These are phyloP conservation scores for Trichomycterus rosablanca DNA, from an alignment of 2,113 vertebrate species.

Conservation along the genomic window DNA sequence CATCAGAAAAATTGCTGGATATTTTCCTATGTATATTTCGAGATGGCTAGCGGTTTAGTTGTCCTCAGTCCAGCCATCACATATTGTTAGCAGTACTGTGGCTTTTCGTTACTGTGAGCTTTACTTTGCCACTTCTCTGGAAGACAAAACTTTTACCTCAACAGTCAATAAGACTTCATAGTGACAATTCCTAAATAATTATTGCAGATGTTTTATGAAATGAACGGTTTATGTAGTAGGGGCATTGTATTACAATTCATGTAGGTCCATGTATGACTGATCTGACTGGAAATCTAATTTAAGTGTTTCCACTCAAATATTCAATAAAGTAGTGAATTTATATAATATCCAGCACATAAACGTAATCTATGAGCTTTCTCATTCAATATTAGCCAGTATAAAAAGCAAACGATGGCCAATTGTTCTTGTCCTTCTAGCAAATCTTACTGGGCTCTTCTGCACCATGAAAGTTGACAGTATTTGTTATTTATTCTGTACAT, in stretches of 20 bases:
- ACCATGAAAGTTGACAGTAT: too few relatives aligned
- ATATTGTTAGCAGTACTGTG: too few relatives aligned
- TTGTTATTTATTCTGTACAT: too few relatives aligned
- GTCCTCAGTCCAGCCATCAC: background rate
- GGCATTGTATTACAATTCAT: background rate
- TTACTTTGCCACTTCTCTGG: background rate
- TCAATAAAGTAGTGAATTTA: too few relatives aligned
- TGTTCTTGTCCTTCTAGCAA: too few relatives aligned
- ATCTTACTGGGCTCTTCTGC: too few relatives aligned
- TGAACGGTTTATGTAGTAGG: conserved; percentile 3
- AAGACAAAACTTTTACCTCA: conserved; percentile 24
- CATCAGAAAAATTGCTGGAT: background rate
- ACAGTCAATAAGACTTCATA: background rate
- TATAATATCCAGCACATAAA: too few relatives aligned
- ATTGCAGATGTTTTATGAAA: background rate
- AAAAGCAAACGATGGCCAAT: too few relatives aligned
- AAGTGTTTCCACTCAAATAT: too few relatives aligned
- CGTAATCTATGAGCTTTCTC: too few relatives aligned
- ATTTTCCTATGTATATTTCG: background rate
- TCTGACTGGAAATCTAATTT: background rate
- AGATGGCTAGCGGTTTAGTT: background rate
- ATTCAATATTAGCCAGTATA: too few relatives aligned
- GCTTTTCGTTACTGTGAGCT: too few relatives aligned
- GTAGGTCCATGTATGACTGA: background rate
- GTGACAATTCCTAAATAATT: background rate